Evolutionary conservation across 1,140 invertebrate genomes (phyloP).

Genomic region (Telenomus remus): DNA sequence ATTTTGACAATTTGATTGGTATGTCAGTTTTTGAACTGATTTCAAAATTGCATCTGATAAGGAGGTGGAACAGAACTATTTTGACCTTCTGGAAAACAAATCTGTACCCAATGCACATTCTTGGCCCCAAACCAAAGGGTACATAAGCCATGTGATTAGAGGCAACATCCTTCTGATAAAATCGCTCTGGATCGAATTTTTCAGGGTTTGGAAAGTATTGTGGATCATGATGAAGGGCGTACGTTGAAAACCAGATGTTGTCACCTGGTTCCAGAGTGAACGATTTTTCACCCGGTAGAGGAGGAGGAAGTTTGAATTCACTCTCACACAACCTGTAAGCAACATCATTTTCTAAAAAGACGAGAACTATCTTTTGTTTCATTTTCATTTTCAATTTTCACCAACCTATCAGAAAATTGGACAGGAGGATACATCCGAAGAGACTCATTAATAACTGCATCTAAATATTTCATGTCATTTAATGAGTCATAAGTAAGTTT

Average conservation of each 20-base stretch:
- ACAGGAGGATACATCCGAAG: slow-evolving; percentile 41
- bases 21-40: slow-evolving; percentile 32
- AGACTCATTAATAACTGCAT: slow-evolving; percentile 77
- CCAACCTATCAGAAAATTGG: slow-evolving; percentile 38
- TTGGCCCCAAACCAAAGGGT: slow-evolving; percentile 79
- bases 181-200: slow-evolving; percentile 78
- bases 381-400: slow-evolving; percentile 1
- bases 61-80: slow-evolving; percentile 35
- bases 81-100: slow-evolving; percentile 56
- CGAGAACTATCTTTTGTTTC: too few species aligned
- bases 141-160: slow-evolving; percentile 66
- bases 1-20: slow-evolving; percentile 26
- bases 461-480: slow-evolving; percentile 78
- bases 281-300: slow-evolving; percentile 46
- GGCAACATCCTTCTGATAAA: slow-evolving; percentile 53
- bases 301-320: slow-evolving; percentile 44
- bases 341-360: not conserved
- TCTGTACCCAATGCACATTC: slow-evolving; percentile 77
- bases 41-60: slow-evolving; percentile 50
- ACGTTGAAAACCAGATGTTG: slow-evolving; percentile 63
- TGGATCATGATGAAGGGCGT: slow-evolving; percentile 71
- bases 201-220: slow-evolving; percentile 78
- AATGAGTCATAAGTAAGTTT: slow-evolving; percentile 78
- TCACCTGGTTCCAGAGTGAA: slow-evolving; percentile 57
- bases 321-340: slow-evolving; percentile 41